A percentile compares a stretch with the other conserved stretches of the same genome.
Evolutionary conservation across 2,797 vertebrate genomes (phyloP).

Genomic region (Nyctibius grandis): DNA sequence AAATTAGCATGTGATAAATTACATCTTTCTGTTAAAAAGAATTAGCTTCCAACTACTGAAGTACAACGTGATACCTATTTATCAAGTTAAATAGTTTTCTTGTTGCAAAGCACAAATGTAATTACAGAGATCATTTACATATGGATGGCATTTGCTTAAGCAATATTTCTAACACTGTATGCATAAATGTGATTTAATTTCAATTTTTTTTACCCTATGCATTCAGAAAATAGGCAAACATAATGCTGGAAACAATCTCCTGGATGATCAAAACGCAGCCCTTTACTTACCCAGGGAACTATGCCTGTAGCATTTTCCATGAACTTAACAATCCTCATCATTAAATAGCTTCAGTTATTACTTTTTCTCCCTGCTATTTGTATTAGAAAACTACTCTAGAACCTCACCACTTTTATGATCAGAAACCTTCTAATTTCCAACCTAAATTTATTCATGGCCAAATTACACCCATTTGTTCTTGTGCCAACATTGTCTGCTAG

Average conservation of each 20-base stretch:
- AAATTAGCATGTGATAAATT: not conserved
- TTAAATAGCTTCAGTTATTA: not conserved
- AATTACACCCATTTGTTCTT: slow-evolving; percentile 11
- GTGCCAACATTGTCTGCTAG: slow-evolving; percentile 38
- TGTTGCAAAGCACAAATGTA: not conserved
- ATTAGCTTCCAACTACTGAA: not conserved
- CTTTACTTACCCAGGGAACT: not conserved
- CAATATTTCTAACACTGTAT: not conserved
- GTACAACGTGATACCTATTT: not conserved
- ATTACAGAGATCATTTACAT: not conserved
- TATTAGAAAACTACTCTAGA: not conserved
- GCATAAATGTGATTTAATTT: not conserved
- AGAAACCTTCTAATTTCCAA: not conserved
- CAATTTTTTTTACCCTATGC: not conserved
- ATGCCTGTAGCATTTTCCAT: not conserved
- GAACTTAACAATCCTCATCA: not conserved
- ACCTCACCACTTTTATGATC: not conserved
- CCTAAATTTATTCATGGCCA: slow-evolving; percentile 20
- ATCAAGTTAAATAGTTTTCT: slow-evolving; percentile 2
- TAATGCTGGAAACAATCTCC: not conserved
- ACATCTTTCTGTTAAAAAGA: not conserved
- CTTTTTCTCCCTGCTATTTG: not conserved
- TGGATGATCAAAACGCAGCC: not conserved
- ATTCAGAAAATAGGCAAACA: not conserved
- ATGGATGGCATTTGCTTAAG: not conserved